These are phyloP conservation scores for Plestiodon gilberti DNA, from an alignment of 2,113 vertebrate genomes.

Conservation along the genomic window DNA sequence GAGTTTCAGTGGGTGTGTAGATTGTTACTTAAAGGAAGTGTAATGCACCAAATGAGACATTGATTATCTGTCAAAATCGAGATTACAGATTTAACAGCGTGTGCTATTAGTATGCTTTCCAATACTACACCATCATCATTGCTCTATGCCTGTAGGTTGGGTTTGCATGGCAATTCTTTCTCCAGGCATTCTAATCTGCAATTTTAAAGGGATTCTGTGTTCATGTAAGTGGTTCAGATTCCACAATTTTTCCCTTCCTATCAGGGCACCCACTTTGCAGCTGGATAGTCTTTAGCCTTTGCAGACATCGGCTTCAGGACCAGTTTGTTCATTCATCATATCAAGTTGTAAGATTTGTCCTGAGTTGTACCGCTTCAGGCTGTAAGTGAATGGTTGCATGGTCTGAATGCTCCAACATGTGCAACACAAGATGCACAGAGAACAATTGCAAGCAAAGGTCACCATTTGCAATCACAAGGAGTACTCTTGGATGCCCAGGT, in stretches of 20 bases:
- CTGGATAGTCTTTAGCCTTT: not conserved
- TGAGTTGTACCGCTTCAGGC: not conserved
- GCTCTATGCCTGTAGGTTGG: not conserved
- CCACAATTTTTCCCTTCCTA: not conserved
- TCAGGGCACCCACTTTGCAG: not conserved
- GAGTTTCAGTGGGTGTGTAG: not conserved
- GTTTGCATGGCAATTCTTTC: not conserved
- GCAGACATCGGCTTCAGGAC: not conserved
- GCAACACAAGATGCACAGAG: no score
- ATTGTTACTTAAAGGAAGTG: conserved; percentile 7
- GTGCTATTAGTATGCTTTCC: conserved; percentile 18
- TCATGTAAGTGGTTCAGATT: not conserved
- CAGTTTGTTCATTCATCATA: not conserved
- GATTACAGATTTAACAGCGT: conserved; percentile 19
- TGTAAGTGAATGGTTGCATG: not conserved
- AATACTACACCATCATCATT: not conserved
- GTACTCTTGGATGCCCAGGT: no score
- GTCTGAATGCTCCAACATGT: not conserved
- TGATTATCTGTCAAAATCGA: conserved; percentile 26
- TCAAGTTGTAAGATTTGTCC: not conserved
- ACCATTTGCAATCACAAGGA: no score
- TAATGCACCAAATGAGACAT: conserved; percentile 19
- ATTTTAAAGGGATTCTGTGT: not conserved
- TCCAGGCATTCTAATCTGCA: not conserved
- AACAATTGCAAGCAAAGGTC: not conserved